Evolutionary conservation across 2,113 vertebrate species (phyloP).

Genomic region (Caracal caracal): DNA sequence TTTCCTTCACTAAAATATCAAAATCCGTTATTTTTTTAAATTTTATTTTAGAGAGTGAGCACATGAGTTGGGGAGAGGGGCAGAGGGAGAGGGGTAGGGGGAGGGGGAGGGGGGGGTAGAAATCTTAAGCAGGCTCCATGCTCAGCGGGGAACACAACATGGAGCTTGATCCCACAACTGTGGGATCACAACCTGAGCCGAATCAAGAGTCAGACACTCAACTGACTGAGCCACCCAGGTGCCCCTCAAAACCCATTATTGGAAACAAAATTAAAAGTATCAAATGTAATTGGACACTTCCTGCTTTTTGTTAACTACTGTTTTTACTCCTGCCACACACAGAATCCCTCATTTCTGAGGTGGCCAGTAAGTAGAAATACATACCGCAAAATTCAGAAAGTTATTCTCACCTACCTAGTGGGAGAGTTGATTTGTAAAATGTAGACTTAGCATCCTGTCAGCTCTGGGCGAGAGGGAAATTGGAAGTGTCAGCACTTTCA

Average conservation of each 20-base stretch:
- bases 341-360: not conserved
- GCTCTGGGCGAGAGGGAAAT: not conserved
- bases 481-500: not conserved
- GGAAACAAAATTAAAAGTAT: constrained; percentile 62
- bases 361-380: constrained; percentile 41
- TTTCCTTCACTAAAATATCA: constrained; percentile 2
- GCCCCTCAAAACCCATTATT: constrained; percentile 51
- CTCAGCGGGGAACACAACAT: no score
- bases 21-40: constrained; percentile 41
- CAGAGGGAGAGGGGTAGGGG: no score
- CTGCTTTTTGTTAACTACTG: constrained; percentile 55
- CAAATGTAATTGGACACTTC: constrained; percentile 51
- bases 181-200: no score
- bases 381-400: not conserved
- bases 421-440: constrained; percentile 66
- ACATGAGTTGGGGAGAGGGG: no score
- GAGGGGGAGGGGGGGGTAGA: no score
- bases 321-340: not conserved
- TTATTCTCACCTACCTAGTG: not conserved
- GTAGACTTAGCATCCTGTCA: constrained; percentile 26
- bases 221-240: no score
- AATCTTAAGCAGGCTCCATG: no score
- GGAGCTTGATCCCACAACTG: no score
- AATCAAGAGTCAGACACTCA: no score
- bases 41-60: no score